These are phyloP conservation scores for Embiotoca jacksoni DNA, from an alignment of 2,113 vertebrate genomes.

Conservation along the genomic window DNA sequence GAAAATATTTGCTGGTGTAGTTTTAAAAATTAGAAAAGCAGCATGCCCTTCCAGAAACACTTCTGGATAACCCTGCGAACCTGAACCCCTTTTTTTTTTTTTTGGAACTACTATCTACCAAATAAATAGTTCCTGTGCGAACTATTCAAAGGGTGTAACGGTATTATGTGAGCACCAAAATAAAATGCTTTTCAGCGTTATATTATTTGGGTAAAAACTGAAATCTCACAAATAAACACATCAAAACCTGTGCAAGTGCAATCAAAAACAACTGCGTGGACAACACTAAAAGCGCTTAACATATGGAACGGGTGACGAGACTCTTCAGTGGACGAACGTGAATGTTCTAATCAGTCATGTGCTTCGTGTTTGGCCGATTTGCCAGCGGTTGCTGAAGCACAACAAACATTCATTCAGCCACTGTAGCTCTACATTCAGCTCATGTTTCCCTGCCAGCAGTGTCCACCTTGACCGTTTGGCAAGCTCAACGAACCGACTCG, in stretches of 20 bases:
- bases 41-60: neutral
- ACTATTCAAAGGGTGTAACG: neutral
- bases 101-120: neutral
- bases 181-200: neutral
- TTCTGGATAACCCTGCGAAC: no score
- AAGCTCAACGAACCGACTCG: neutral
- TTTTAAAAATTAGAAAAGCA: neutral
- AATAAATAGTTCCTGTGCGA: neutral
- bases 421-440: slow-evolving; percentile 10
- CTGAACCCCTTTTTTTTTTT: neutral
- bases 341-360: neutral
- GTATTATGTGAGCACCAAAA: neutral
- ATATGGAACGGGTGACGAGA: neutral
- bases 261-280: neutral
- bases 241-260: neutral
- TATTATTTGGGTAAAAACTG: neutral
- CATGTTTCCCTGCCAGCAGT: neutral
- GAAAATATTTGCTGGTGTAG: neutral
- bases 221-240: neutral
- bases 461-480: slow-evolving; percentile 1
- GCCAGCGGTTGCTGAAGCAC: neutral
- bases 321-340: no score
- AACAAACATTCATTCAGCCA: neutral
- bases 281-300: neutral
- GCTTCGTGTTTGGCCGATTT: neutral